These are phyloP conservation scores for Hypotaenidia okinawae DNA, from an alignment of 2,797 vertebrate species.

Conservation along the genomic window DNA sequence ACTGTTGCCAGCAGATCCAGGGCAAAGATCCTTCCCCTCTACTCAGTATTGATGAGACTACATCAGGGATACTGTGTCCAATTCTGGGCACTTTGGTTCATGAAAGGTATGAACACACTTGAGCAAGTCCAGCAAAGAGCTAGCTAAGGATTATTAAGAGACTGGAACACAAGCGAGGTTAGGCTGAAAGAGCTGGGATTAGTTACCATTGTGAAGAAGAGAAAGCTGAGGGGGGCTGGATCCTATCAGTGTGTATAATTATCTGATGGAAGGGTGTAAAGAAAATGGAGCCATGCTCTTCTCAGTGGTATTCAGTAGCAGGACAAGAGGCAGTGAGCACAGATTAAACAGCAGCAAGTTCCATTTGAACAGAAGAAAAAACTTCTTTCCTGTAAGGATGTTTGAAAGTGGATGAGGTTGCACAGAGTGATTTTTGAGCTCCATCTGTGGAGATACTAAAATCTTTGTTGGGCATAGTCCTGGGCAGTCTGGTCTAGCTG, in stretches of 20 bases:
- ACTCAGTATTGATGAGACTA: not conserved
- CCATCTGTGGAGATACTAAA: not conserved
- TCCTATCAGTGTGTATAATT: not conserved
- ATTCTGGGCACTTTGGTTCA: not conserved
- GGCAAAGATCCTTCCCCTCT: not conserved
- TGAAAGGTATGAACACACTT: not conserved
- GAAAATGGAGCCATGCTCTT: not conserved
- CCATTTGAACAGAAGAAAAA: not conserved
- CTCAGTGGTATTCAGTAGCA: not conserved
- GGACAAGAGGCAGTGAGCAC: not conserved
- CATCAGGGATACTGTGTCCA: not conserved
- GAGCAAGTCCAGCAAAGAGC: not conserved
- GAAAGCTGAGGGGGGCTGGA: not conserved
- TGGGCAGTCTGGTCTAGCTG: not conserved
- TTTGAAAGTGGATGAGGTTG: not conserved
- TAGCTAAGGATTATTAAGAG: not conserved
- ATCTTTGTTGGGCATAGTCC: not conserved
- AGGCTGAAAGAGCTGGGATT: not conserved
- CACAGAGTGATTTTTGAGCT: not conserved
- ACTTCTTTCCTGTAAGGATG: not conserved
- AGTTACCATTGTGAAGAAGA: not conserved
- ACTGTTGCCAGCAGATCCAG: not conserved
- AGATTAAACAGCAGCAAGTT: not conserved
- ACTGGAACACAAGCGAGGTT: not conserved
- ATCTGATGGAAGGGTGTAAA: not conserved